Percentiles rank a stretch among this genome's conserved stretches.
Evolutionary conservation across 2,797 vertebrate species (phyloP).

Genomic region (Helostoma temminkii): DNA sequence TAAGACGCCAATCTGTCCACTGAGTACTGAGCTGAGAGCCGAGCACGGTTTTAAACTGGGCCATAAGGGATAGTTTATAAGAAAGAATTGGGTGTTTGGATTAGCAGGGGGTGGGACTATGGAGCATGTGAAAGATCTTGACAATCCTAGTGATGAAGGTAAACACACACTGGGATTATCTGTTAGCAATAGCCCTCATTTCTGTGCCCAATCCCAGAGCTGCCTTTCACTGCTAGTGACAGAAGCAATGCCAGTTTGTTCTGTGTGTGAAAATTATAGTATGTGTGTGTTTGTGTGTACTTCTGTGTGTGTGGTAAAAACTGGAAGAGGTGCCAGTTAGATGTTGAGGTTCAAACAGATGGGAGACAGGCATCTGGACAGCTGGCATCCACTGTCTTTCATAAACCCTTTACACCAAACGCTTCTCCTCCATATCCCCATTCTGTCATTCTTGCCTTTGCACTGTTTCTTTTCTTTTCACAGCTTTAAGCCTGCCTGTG

Average conservation of each 20-base stretch:
- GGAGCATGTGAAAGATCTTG: slow-evolving; percentile 43
- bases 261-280: slow-evolving; percentile 30
- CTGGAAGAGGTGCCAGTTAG: slow-evolving; percentile 66
- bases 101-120: slow-evolving; percentile 55
- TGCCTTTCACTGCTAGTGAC: slow-evolving; percentile 65
- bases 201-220: slow-evolving; percentile 68
- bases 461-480: slow-evolving; percentile 31
- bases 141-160: slow-evolving; percentile 66
- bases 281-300: slow-evolving; percentile 18
- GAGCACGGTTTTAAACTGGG: slow-evolving; percentile 56
- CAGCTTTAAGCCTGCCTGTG: slow-evolving; percentile 32
- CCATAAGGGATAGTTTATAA: slow-evolving; percentile 51
- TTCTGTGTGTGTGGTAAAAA: slow-evolving; percentile 19
- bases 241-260: slow-evolving; percentile 72
- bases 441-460: slow-evolving; percentile 68
- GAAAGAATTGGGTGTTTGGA: slow-evolving; percentile 54
- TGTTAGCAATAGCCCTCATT: slow-evolving; percentile 65
- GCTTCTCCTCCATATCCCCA: slow-evolving; percentile 70
- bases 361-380: slow-evolving; percentile 78
- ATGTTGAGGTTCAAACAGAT: slow-evolving; percentile 79
- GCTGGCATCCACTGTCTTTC: slow-evolving; percentile 75
- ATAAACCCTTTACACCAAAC: slow-evolving; percentile 69
- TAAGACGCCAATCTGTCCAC: slow-evolving; percentile 51
- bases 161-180: slow-evolving; percentile 74
- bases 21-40: slow-evolving; percentile 49